Evolutionary conservation across 2,888 invertebrate genomes (phyloP), one percentile per base, ranked within the genome.

Genomic region (Acleris holmiana): DNA sequence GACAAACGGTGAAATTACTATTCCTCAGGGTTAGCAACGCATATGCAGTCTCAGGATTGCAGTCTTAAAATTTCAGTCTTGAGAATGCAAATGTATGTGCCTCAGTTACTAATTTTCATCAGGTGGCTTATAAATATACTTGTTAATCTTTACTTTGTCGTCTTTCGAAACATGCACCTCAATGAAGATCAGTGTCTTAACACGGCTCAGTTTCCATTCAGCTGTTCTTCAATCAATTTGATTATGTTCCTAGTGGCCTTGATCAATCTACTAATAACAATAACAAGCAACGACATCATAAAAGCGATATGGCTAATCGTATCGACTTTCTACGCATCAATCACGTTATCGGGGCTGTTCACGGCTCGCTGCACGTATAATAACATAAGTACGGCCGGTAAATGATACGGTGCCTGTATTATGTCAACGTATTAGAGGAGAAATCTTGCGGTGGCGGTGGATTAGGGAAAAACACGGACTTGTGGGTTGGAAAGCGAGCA

Each of bases 321-420:
- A 77, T 79, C 75, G 74, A 84, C 90, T 91, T 91, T 91, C 90
- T 87, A 89, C 74, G 73, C 84, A 88, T 90, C 86, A 83, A 88
- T 90, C 88, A 88, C 75, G 67, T 73, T 70, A 73, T 72, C 75
- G 80, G 76, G 78, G 77, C 79, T 78, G 84, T 86, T 83, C 81
- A 82, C 77, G 83, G 78, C 77, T 84, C 80, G 83, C 79, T 85
- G 85, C 88, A 86, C 85, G 73, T 73, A 70, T 80, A 81, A 81
- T 83, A 82, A 83, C 77, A 76, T 72, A 73, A 73, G 75, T 25
- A n/a, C 8, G n/a, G 41, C 4, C 41, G 54, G 58, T 53, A 58
- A 64, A 64, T 54, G 48, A 57, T 57, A 57, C 47, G 29, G 55
- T 41, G 44, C 50, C 40, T 21, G 74, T 71, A 76, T 81, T 80